These are phyloP conservation scores for Cistogaster globosa DNA, from an alignment of 2,888 invertebrate genomes.

Conservation along the genomic window DNA sequence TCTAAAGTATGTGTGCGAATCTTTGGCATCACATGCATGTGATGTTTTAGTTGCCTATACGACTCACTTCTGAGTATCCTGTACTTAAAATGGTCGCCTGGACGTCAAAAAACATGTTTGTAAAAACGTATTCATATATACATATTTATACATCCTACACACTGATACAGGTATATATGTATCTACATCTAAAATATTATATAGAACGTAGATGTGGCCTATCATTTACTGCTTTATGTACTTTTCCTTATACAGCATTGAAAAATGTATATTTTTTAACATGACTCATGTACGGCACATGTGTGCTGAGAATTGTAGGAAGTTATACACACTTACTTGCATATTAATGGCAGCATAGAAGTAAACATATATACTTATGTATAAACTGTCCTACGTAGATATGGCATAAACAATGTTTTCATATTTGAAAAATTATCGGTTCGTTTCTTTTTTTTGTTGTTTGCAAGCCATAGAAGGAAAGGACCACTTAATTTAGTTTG, in stretches of 20 bases:
- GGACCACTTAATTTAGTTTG: too few species aligned
- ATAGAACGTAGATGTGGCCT: not conserved
- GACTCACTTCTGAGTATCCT: conserved; percentile 76
- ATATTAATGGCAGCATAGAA: not conserved
- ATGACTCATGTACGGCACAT: conserved; percentile 62
- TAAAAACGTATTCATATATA: not conserved
- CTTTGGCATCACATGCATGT: conserved; percentile 5
- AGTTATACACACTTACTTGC: conserved; percentile 13
- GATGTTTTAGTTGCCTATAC: conserved; percentile 63
- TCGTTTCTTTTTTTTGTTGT: too few species aligned
- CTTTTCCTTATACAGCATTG: conserved; percentile 34
- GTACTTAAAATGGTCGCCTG: conserved; percentile 80
- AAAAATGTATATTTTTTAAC: conserved; percentile 34
- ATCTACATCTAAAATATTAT: not conserved
- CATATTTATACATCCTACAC: too few species aligned
- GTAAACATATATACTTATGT: not conserved
- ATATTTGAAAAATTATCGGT: not conserved
- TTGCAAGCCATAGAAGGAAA: not conserved
- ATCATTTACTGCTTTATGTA: conserved; percentile 3
- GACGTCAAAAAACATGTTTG: conserved; percentile 72
- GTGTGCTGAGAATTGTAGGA: conserved; percentile 67
- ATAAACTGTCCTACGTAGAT: not conserved
- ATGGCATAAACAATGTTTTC: conserved; percentile 1
- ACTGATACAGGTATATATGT: not conserved
- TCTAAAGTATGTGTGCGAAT: conserved; percentile 44